Conservation (phyloP, 2,888 invertebrate species). For the Griposia aprilina region DNA sequence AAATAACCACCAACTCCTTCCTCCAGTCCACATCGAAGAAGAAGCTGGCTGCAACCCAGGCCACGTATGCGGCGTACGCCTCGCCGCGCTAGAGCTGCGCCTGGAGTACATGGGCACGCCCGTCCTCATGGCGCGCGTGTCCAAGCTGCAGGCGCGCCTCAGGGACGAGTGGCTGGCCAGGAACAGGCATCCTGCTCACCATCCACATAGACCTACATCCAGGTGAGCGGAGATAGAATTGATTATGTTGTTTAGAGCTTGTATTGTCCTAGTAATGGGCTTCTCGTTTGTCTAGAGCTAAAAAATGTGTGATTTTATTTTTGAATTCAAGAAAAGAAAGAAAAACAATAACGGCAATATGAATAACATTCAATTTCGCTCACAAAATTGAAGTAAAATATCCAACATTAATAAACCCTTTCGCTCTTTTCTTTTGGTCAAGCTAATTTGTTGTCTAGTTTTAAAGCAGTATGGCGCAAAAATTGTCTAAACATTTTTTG, state of each 20-base stretch:
- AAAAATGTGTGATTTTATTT: background rate
- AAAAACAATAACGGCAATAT: background rate
- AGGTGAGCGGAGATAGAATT: conserved; percentile 35
- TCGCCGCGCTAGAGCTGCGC: conserved; percentile 96
- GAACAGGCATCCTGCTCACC: conserved; percentile 52
- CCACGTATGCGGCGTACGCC: conserved; percentile 95
- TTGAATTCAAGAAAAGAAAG: accelerated
- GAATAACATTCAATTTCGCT: background rate
- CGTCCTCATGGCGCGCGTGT: conserved; percentile 97
- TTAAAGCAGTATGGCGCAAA: background rate
- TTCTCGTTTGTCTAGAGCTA: background rate
- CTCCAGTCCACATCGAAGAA: conserved; percentile 95
- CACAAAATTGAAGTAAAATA: background rate
- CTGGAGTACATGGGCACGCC: conserved; percentile 99
- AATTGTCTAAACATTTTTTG: too few species aligned
- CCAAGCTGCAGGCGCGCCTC: conserved; percentile 94
- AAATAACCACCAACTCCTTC: background rate
- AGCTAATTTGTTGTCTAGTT: background rate
- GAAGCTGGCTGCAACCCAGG: conserved; percentile 97
- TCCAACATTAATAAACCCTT: background rate
- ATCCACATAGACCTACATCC: conserved; percentile 66
- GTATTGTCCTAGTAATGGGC: background rate
- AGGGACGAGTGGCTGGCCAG: conserved; percentile 94
- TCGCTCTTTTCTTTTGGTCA: background rate
- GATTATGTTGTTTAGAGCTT: background rate